phyloP scores from a whole-genome alignment of 1,140 invertebrate species.

The Hirudo medicinalis region DNA sequence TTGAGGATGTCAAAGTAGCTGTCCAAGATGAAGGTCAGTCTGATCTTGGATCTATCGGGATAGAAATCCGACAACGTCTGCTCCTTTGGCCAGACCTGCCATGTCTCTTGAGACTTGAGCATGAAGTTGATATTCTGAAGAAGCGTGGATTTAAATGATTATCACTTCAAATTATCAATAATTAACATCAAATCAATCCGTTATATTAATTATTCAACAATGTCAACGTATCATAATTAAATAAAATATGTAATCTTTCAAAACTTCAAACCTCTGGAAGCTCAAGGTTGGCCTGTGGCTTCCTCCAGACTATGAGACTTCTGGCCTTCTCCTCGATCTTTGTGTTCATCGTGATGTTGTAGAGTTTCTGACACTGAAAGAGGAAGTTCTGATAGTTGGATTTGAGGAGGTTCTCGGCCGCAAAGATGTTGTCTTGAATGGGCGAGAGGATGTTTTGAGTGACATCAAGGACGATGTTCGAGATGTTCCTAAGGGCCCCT shows the following conservation, averaged over 20 bases:
- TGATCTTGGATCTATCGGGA: neutral
- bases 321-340: constrained; percentile 8
- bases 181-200: too few species aligned
- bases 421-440: constrained; percentile 6
- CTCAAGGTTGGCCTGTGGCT: constrained; percentile 12
- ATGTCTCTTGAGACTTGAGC: neutral
- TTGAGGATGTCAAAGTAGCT: neutral
- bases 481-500: neutral
- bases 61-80: neutral
- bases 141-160: neutral
- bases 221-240: too few species aligned
- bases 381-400: constrained; percentile 4
- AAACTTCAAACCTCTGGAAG: constrained; percentile 2
- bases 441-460: constrained; percentile 2
- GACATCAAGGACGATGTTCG: neutral
- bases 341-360: constrained; percentile 3
- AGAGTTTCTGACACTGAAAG: neutral
- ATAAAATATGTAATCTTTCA: neutral
- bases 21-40: constrained; percentile 6
- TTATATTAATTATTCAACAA: too few species aligned
- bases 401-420: neutral
- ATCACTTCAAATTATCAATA: too few species aligned
- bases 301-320: neutral
- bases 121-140: constrained; percentile 1
- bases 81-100: neutral